phyloP scores from a whole-genome alignment of 2,888 invertebrate species.

The Eupithecia exiguata region DNA sequence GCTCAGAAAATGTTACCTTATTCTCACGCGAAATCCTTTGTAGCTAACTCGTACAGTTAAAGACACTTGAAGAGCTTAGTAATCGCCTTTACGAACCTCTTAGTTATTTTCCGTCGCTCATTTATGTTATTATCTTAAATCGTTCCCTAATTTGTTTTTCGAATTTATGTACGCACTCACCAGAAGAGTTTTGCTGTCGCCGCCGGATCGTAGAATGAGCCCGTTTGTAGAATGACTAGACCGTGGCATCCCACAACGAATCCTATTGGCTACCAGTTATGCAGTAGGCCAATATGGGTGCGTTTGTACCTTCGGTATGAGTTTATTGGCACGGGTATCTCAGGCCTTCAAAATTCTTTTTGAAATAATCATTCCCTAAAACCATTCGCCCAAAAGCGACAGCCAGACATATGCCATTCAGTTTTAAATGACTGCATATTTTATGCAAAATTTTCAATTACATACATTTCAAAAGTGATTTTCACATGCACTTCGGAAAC shows the following conservation, averaged over 20 bases:
- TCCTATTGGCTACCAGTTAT: too few relatives aligned
- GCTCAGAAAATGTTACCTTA: neutral
- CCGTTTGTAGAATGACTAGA: too few relatives aligned
- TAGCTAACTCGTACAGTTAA: neutral
- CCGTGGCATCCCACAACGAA: too few relatives aligned
- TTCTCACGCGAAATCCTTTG: neutral
- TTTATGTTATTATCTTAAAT: neutral
- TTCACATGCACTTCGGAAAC: neutral
- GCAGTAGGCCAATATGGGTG: too few relatives aligned
- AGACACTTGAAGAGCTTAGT: neutral
- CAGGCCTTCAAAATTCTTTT: neutral
- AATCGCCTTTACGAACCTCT: neutral
- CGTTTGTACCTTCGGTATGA: too few relatives aligned
- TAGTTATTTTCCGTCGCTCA: neutral
- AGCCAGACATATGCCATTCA: constrained; percentile 10
- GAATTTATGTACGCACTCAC: neutral
- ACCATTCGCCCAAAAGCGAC: constrained; percentile 10
- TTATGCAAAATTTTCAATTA: constrained; percentile 16
- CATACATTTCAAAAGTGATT: constrained; percentile 4
- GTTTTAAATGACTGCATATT: constrained; percentile 8
- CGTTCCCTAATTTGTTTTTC: neutral
- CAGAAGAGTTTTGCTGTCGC: neutral
- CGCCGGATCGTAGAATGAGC: too few relatives aligned
- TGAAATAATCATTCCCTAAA: neutral
- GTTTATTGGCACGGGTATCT: too few relatives aligned